phyloP scores from a whole-genome alignment of 2,888 invertebrate species.

The Escarpia spicata region DNA sequence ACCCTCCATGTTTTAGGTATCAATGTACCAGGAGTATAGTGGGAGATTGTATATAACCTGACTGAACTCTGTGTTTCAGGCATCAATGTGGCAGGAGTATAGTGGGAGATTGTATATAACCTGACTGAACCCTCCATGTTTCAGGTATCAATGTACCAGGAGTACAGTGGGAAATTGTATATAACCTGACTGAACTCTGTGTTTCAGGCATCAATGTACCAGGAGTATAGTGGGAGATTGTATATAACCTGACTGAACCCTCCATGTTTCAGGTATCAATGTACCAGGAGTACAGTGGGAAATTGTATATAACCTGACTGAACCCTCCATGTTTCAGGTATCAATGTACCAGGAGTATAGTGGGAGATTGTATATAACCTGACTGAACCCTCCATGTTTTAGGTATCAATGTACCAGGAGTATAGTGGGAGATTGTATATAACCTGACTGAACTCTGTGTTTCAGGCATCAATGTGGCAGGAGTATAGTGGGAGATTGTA shows the following conservation, averaged over 20 bases:
- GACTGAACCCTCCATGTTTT: constrained; percentile 31
- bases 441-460: too few relatives aligned
- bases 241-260: too few relatives aligned
- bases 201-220: constrained; percentile 84
- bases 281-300: constrained; percentile 92
- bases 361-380: constrained; percentile 72
- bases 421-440: constrained; percentile 88
- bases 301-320: too few relatives aligned
- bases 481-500: constrained; percentile 93
- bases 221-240: constrained; percentile 96
- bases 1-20: constrained; percentile 71
- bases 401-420: constrained; percentile 93
- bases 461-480: constrained; percentile 87
- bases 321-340: constrained; percentile 67
- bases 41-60: too few relatives aligned
- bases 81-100: too few relatives aligned
- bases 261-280: constrained; percentile 76
- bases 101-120: too few relatives aligned
- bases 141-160: too few relatives aligned
- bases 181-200: too few relatives aligned
- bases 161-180: too few relatives aligned
- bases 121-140: too few relatives aligned
- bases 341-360: constrained; percentile 95
- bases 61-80: too few relatives aligned
- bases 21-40: constrained; percentile 72